Percentiles rank a stretch among this genome's conserved stretches.
phyloP scores from a whole-genome alignment of 1,140 invertebrate genomes.

The Drepana arcuata region DNA sequence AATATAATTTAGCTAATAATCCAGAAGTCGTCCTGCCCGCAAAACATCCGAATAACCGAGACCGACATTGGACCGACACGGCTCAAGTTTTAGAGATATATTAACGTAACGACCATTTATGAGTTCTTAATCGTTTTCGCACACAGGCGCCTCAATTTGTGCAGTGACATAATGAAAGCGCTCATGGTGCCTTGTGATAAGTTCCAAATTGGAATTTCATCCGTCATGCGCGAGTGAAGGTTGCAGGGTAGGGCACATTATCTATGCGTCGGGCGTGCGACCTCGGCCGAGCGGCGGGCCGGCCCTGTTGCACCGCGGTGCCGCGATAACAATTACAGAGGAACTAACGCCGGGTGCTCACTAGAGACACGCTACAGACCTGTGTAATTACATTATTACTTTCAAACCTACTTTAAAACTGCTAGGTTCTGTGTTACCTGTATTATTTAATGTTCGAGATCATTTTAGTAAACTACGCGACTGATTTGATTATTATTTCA shows the following conservation, averaged over 20 bases:
- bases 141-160: too few relatives aligned
- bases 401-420: slow-evolving; percentile 1
- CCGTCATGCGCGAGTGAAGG: slow-evolving; percentile 2
- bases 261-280: slow-evolving; percentile 10
- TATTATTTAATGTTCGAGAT: neutral
- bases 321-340: slow-evolving; percentile 33
- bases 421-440: neutral
- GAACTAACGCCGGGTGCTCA: slow-evolving; percentile 32
- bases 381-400: neutral
- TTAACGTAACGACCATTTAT: too few relatives aligned
- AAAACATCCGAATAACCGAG: too few relatives aligned
- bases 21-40: too few relatives aligned
- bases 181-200: too few relatives aligned
- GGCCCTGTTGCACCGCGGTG: slow-evolving; percentile 3
- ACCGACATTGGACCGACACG: too few relatives aligned
- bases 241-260: slow-evolving; percentile 6
- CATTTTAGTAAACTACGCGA: too few relatives aligned
- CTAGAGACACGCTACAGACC: neutral
- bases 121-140: too few relatives aligned
- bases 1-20: too few relatives aligned
- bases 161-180: too few relatives aligned
- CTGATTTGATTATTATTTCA: too few relatives aligned
- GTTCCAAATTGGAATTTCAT: slow-evolving; percentile 5
- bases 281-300: slow-evolving; percentile 2
- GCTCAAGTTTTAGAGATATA: too few relatives aligned